Conservation (phyloP, 92 coral and sea anemone species). For the Pocillopora meandrina region DNA sequence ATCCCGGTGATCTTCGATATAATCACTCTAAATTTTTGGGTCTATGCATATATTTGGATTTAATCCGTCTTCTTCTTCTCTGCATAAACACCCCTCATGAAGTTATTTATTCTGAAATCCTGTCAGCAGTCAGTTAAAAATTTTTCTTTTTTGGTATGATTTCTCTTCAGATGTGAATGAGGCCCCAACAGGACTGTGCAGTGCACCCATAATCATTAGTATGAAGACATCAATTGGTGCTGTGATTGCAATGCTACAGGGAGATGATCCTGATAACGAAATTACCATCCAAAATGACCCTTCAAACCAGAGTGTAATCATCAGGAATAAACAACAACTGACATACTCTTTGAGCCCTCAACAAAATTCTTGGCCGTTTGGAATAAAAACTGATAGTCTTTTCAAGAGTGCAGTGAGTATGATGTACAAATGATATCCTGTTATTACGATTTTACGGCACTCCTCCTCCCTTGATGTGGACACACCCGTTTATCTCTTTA, state of each 20-base stretch:
- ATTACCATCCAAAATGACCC: constrained; percentile 9
- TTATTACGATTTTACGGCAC: not conserved
- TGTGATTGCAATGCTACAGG: constrained; percentile 57
- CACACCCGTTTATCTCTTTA: too few species aligned
- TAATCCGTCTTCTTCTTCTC: too few species aligned
- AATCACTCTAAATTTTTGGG: too few species aligned
- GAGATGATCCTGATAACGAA: constrained; percentile 87
- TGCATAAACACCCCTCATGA: too few species aligned
- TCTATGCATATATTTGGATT: too few species aligned
- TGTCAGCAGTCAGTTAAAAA: too few species aligned
- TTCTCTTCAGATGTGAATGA: constrained; percentile 80
- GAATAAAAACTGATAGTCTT: constrained; percentile 20
- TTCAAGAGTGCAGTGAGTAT: constrained; percentile 44
- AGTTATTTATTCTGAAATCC: too few species aligned
- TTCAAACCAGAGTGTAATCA: constrained; percentile 26
- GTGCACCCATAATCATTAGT: constrained; percentile 46
- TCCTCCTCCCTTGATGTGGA: not conserved
- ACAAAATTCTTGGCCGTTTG: constrained; percentile 49
- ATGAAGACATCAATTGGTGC: constrained; percentile 73
- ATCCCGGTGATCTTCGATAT: too few species aligned
- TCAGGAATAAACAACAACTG: constrained; percentile 65
- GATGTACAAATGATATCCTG: not conserved
- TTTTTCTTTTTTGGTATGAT: not conserved
- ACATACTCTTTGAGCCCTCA: constrained; percentile 42
- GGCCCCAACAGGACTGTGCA: constrained; percentile 71